Percentiles rank a stretch among this genome's conserved stretches.
phyloP scores from a whole-genome alignment of 2,113 vertebrate species.

The Percopsis transmontana region DNA sequence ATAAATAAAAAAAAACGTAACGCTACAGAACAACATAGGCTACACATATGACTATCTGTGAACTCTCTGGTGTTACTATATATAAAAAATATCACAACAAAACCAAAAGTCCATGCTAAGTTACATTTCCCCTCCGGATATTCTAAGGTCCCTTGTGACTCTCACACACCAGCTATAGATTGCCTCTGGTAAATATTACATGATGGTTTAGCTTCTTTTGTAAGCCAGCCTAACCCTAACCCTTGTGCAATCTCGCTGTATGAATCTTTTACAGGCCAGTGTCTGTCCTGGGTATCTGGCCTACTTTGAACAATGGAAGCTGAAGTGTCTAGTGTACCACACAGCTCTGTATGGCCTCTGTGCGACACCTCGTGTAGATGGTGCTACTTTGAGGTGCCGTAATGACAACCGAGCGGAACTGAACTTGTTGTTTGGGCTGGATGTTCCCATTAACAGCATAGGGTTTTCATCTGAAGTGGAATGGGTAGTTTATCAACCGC shows the following conservation, averaged over 20 bases:
- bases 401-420: conserved; percentile 34
- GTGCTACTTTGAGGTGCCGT: conserved; percentile 53
- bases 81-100: no score
- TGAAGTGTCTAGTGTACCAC: conserved; percentile 25
- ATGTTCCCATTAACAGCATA: conserved; percentile 28
- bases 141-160: conserved; percentile 30
- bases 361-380: conserved; percentile 36
- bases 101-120: conserved; percentile 1
- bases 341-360: conserved; percentile 12
- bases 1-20: no score
- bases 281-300: conserved; percentile 35
- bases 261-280: conserved; percentile 65
- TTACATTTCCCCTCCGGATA: conserved; percentile 21
- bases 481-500: conserved; percentile 22
- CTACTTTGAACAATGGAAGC: conserved; percentile 52
- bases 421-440: conserved; percentile 12
- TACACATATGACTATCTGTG: conserved; percentile 1
- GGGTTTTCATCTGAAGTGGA: conserved; percentile 30
- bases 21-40: no score
- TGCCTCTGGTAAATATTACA: conserved; percentile 67
- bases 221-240: conserved; percentile 54
- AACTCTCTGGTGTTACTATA: no score
- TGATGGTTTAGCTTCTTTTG: conserved; percentile 60
- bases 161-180: conserved; percentile 40
- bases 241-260: conserved; percentile 56